Base-by-base conservation (phyloP, 1,140 invertebrate genomes). In the Vanessa atalanta region DNA sequence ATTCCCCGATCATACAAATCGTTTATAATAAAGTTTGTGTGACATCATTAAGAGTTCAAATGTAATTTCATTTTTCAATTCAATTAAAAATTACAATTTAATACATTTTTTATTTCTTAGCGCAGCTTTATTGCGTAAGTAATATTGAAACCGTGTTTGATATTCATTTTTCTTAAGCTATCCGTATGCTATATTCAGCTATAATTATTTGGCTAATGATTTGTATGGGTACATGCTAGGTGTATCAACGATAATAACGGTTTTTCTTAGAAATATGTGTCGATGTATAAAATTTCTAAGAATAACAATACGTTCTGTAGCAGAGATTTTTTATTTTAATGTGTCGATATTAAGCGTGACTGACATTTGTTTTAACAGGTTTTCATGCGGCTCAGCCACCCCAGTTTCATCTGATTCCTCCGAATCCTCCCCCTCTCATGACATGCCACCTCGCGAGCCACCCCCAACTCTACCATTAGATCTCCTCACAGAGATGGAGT, bases 401-500 rank as follows among this genome's bases (percentile, higher is more conserved):
- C 90, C 90, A 0, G 88, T 89, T 4, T 92, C 90, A 0, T 91
- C 89, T 4, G 86, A 87, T 50, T 92, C 90, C n/a, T 89, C 88
- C 6, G 86, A 86, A 11, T 84, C 86, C 8, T 83, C 86, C 51
- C 86, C 83, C 14, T 70, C 85, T 9, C 84, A 77, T 67, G 83
- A 84, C 65, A 60, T 48, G 3, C 77, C 77, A 0, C 77, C 79
- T 3, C 83, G 80, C 20, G 86, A 85, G 11, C 79, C 84, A 0
- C 82, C 87, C 1, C 80, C 86, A 0, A 72, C 83, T 3, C 78
- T 90, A 0, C 86, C 85, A 1, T 80, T 92, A 16, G 88, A 91
- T 50, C 79, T 92, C 5, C 81, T 92, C 65, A 89, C 84, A 0
- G 89, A 91, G 73, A 92, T 92, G 88, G 87, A 90, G 72, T 86